A percentile compares a stretch with the other conserved stretches of the same genome.
These are phyloP conservation scores for Tiliacea aurago DNA, from an alignment of 2,888 invertebrate species.

Conservation along the genomic window DNA sequence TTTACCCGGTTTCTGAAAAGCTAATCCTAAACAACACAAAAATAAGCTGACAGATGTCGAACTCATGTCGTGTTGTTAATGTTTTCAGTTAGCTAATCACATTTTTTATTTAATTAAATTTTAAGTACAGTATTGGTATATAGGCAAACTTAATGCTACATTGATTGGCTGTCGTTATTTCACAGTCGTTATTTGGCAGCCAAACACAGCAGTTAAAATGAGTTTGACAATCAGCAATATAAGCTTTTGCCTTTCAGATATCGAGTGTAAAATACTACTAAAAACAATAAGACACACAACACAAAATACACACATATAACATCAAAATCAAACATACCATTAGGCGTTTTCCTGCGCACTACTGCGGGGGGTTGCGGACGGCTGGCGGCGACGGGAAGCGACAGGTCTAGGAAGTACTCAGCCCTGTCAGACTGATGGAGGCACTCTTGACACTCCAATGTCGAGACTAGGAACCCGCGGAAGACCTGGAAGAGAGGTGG, in stretches of 20 bases:
- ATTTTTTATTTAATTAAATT: neutral
- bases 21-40: neutral
- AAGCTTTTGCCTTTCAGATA: neutral
- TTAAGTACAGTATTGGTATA: neutral
- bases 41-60: neutral
- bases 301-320: neutral
- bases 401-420: conserved; percentile 98
- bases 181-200: neutral
- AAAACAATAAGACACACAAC: neutral
- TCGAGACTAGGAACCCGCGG: conserved; percentile 97
- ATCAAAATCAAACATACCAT: conserved; percentile 73
- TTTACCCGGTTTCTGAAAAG: conserved; percentile 3
- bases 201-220: neutral
- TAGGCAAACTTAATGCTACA: too few species aligned
- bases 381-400: conserved; percentile 95
- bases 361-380: conserved; percentile 93
- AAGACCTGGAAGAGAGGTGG: conserved; percentile 91
- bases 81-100: neutral
- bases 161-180: neutral
- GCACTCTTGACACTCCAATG: conserved; percentile 97
- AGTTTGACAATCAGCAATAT: neutral
- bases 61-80: neutral
- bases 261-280: neutral
- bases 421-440: conserved; percentile 95
- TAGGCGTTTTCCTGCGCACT: conserved; percentile 88